A percentile compares a stretch with the other conserved stretches of the same genome.
Evolutionary conservation across 2,888 invertebrate genomes (phyloP).

Genomic region (Drosophila maculinotata): DNA sequence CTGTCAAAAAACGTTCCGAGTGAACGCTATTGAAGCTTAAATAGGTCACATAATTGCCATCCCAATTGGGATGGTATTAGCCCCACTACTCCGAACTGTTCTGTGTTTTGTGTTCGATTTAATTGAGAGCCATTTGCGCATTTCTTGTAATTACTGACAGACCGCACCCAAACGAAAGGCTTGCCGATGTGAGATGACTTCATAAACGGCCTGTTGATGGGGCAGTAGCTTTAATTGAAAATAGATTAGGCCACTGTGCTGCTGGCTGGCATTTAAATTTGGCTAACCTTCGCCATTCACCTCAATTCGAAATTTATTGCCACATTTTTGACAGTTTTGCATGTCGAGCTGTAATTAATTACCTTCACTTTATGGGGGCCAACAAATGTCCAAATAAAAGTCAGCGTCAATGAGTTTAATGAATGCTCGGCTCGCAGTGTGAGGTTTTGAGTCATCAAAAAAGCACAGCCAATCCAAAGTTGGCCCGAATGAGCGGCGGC

Average conservation of each 20-base stretch:
- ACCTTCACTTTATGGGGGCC: conserved; percentile 45
- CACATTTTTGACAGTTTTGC: conserved; percentile 66
- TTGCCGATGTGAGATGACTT: conserved; percentile 58
- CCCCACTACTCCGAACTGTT: background rate
- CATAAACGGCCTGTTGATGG: conserved; percentile 30
- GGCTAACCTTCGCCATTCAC: conserved; percentile 30
- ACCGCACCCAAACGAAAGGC: conserved; percentile 40
- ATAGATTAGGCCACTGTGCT: conserved; percentile 40
- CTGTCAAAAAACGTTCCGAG: conserved; percentile 26
- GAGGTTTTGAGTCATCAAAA: conserved; percentile 46
- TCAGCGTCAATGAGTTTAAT: conserved; percentile 59
- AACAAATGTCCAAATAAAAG: conserved; percentile 72
- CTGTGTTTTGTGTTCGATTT: conserved; percentile 35
- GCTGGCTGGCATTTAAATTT: conserved; percentile 36
- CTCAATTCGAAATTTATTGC: conserved; percentile 51
- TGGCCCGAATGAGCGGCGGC: conserved; percentile 44
- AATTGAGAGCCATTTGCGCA: conserved; percentile 51
- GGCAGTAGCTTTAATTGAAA: conserved; percentile 59
- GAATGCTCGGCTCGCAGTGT: conserved; percentile 39
- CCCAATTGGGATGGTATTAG: too few species aligned
- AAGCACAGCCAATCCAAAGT: conserved; percentile 43
- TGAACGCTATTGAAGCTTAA: conserved; percentile 17
- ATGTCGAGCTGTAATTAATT: conserved; percentile 74
- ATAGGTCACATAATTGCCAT: conserved; percentile 10
- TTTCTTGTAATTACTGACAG: conserved; percentile 57